A percentile compares a stretch with the other conserved stretches of the same genome.
These are phyloP conservation scores for Lasioglossum baleicum DNA, from an alignment of 1,140 invertebrate species.

Conservation along the genomic window DNA sequence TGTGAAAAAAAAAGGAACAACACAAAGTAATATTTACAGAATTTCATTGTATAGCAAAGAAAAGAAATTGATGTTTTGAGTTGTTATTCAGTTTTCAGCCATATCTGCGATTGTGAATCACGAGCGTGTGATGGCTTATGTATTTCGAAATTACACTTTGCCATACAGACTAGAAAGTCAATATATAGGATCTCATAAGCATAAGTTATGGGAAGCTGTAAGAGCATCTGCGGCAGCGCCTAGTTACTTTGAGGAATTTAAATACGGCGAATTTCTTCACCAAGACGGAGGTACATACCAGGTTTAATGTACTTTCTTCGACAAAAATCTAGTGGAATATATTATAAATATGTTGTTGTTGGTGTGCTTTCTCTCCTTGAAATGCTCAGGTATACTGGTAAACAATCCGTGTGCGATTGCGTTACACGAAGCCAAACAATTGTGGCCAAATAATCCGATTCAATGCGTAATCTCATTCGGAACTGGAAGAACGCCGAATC, in stretches of 20 bases:
- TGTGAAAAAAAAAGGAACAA: not conserved
- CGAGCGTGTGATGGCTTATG: conserved; percentile 88
- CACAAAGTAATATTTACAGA: no score
- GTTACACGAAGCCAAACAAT: conserved; percentile 90
- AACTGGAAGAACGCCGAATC: conserved; percentile 85
- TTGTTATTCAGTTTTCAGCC: conserved; percentile 83
- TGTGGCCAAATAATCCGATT: conserved; percentile 90
- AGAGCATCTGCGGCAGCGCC: conserved; percentile 95
- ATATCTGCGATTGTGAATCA: conserved; percentile 92
- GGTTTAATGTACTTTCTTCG: no score
- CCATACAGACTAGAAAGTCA: conserved; percentile 87
- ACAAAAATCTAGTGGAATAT: no score
- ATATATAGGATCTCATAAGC: conserved; percentile 88
- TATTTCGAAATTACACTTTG: conserved; percentile 94
- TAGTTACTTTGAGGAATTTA: conserved; percentile 94
- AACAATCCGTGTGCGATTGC: conserved; percentile 96
- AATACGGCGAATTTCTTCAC: conserved; percentile 87
- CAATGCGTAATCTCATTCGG: conserved; percentile 95
- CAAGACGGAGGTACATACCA: conserved; percentile 82
- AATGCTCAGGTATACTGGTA: conserved; percentile 92
- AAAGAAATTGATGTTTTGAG: not conserved
- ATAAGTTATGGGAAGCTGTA: conserved; percentile 92
- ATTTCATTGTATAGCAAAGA: no score
- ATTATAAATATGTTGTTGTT: not conserved
- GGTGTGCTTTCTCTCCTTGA: not conserved